A percentile compares a stretch with the other conserved stretches of the same genome.
Conservation (phyloP, 2,888 invertebrate genomes). For the Hirtodrosophila duncani region DNA sequence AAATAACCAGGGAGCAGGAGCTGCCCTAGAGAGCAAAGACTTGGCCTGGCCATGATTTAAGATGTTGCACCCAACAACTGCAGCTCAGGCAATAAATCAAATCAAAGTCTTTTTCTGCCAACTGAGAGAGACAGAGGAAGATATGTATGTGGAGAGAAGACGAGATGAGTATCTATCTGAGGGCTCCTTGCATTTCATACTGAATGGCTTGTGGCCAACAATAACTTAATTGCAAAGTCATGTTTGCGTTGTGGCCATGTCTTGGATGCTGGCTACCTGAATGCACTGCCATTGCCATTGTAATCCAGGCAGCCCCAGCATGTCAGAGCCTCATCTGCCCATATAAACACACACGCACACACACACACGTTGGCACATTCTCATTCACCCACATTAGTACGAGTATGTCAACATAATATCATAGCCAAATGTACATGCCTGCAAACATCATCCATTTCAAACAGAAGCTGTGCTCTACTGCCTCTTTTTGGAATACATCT, state of each 20-base stretch:
- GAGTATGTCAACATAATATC: too few relatives aligned
- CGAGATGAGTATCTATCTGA: constrained; percentile 14
- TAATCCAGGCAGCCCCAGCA: constrained; percentile 22
- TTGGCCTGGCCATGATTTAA: constrained; percentile 47
- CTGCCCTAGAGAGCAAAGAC: neutral
- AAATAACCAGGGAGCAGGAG: constrained; percentile 36
- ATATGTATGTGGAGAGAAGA: neutral
- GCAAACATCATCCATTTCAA: constrained; percentile 23
- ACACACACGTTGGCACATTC: neutral
- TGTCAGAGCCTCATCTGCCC: constrained; percentile 7
- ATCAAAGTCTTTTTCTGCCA: constrained; percentile 41
- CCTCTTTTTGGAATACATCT: constrained; percentile 3
- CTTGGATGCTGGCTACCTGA: constrained; percentile 45
- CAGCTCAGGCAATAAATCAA: constrained; percentile 62
- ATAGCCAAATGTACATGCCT: constrained; percentile 25
- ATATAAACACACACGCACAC: constrained; percentile 6
- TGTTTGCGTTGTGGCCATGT: constrained; percentile 60
- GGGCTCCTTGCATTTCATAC: constrained; percentile 16
- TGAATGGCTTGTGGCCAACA: constrained; percentile 46
- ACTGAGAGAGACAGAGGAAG: neutral
- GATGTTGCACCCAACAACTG: constrained; percentile 40
- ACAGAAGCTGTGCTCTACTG: neutral
- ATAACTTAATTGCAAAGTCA: constrained; percentile 75
- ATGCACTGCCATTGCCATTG: constrained; percentile 35
- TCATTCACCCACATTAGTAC: constrained; percentile 1